Evolutionary conservation across 2,888 invertebrate species (phyloP).

Genomic region (Rhogogaster chlorosoma): DNA sequence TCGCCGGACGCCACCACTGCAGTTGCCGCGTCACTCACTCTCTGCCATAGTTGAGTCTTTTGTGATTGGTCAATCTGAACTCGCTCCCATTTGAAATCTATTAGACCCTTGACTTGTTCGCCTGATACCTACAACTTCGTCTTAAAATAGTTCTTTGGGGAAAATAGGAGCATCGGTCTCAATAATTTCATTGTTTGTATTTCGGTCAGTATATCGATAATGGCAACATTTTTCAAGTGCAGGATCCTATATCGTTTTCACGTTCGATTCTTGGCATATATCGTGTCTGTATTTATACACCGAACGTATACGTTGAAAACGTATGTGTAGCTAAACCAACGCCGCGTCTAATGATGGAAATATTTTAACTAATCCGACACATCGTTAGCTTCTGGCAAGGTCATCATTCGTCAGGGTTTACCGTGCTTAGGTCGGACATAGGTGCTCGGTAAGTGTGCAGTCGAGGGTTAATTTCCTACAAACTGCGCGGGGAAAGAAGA

Average conservation of each 20-base stretch:
- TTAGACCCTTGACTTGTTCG: background rate
- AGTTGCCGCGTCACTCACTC: background rate
- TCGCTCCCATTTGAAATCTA: background rate
- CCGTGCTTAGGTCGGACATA: constrained; percentile 13
- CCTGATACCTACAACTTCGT: background rate
- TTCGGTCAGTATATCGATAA: background rate
- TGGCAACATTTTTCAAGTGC: background rate
- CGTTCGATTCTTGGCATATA: background rate
- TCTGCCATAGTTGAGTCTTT: background rate
- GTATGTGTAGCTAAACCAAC: background rate
- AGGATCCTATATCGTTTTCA: background rate
- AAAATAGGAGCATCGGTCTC: background rate
- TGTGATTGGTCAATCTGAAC: background rate
- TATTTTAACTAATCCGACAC: constrained; percentile 44
- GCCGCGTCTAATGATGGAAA: constrained; percentile 24
- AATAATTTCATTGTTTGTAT: background rate
- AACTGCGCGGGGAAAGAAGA: background rate
- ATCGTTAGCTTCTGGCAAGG: constrained; percentile 42
- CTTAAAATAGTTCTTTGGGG: background rate
- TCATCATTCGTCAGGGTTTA: constrained; percentile 42
- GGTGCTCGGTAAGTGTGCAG: background rate
- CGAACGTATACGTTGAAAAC: background rate
- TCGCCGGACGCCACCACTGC: background rate
- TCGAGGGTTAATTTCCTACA: constrained; percentile 31
- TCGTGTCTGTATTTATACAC: background rate